Percentiles rank a stretch among this genome's conserved stretches.
Evolutionary conservation across 2,113 vertebrate species (phyloP).

Genomic region (Entosphenus tridentatus): DNA sequence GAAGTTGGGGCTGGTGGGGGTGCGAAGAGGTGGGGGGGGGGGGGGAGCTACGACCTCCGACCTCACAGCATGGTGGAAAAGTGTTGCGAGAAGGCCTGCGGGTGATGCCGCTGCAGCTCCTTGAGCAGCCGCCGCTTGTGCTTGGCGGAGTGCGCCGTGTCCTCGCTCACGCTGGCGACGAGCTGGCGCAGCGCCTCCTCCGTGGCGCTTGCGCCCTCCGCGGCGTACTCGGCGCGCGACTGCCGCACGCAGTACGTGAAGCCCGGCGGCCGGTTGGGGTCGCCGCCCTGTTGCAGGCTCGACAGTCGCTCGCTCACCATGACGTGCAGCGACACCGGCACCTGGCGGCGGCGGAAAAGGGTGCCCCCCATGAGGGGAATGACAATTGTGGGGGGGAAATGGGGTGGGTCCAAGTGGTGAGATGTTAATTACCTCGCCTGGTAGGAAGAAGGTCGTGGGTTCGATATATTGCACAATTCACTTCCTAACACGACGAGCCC

Average conservation of each 20-base stretch:
- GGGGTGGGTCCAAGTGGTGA: too few relatives aligned
- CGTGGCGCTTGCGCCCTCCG: conserved; percentile 25
- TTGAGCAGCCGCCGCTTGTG: conserved; percentile 34
- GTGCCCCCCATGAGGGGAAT: too few relatives aligned
- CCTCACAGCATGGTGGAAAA: conserved; percentile 20
- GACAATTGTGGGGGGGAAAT: too few relatives aligned
- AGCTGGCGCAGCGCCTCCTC: conserved; percentile 27
- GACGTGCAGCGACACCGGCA: conserved; percentile 30
- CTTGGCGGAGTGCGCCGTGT: conserved; percentile 21
- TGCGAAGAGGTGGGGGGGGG: too few relatives aligned
- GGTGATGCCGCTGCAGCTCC: conserved; percentile 42
- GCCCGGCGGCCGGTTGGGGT: conserved; percentile 29
- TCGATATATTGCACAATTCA: too few relatives aligned
- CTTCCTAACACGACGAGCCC: too few relatives aligned
- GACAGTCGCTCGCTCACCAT: conserved; percentile 30
- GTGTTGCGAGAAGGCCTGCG: conserved; percentile 25
- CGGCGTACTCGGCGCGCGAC: conserved; percentile 30
- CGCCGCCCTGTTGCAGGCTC: conserved; percentile 29
- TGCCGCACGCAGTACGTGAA: conserved; percentile 46
- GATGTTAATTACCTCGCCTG: too few relatives aligned
- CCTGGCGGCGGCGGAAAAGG: conserved; percentile 17
- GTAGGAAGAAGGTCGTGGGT: too few relatives aligned
- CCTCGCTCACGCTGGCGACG: conserved; percentile 21
- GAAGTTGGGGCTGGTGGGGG: too few relatives aligned
- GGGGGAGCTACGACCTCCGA: too few relatives aligned